A percentile compares a stretch with the other conserved stretches of the same genome.
phyloP scores from a whole-genome alignment of 2,113 vertebrate species.

The Eurypyga helias region DNA sequence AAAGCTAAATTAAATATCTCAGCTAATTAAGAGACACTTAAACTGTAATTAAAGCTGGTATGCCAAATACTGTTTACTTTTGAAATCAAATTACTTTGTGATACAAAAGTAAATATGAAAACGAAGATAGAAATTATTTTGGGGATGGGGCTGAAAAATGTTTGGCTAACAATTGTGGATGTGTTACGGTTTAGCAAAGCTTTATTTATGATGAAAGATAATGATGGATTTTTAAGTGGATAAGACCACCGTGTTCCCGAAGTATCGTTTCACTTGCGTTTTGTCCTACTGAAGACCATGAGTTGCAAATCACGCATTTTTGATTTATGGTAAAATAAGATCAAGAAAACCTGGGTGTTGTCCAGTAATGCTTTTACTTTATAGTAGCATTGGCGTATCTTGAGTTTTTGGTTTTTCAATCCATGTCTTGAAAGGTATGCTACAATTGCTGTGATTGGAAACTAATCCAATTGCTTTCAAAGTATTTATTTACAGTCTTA shows the following conservation, averaged over 20 bases:
- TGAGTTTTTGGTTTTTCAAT: background rate
- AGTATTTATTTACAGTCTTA: background rate
- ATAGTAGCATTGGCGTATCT: background rate
- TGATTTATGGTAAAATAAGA: background rate
- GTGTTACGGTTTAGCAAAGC: background rate
- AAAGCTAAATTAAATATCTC: conserved; percentile 75
- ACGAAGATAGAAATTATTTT: background rate
- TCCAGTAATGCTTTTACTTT: conserved; percentile 42
- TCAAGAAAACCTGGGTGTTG: background rate
- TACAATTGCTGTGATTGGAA: background rate
- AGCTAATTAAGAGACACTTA: conserved; percentile 68
- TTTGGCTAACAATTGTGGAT: background rate
- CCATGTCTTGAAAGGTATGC: background rate
- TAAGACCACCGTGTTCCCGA: background rate
- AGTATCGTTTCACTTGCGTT: background rate
- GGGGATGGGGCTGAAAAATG: background rate
- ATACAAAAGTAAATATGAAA: background rate
- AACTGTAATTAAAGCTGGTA: conserved; percentile 66
- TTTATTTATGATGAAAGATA: background rate
- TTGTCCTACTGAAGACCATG: background rate
- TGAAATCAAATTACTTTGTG: conserved; percentile 52
- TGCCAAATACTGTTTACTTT: conserved; percentile 57
- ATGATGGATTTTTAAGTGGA: background rate
- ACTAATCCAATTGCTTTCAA: background rate
- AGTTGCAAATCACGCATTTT: background rate